These are phyloP conservation scores for Oophaga pumilio DNA, from an alignment of 2,113 vertebrate genomes.

Conservation along the genomic window DNA sequence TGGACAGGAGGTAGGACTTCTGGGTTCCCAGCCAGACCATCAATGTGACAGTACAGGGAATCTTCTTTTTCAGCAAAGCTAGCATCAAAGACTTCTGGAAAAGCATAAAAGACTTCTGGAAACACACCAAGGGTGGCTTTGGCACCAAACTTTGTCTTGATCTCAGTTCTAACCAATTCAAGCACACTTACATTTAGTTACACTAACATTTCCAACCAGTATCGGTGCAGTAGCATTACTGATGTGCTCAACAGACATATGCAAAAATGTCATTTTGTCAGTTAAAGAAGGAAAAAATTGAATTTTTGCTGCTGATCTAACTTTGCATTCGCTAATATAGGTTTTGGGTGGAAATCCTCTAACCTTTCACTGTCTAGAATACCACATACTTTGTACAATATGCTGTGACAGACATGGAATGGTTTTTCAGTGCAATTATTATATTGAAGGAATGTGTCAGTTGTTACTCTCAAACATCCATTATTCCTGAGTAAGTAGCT, in stretches of 20 bases:
- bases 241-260: too few species aligned
- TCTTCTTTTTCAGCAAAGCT: too few species aligned
- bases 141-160: too few species aligned
- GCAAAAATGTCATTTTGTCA: background rate
- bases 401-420: background rate
- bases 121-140: too few species aligned
- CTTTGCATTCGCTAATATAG: background rate
- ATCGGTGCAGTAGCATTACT: background rate
- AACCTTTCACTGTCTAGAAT: background rate
- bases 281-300: background rate
- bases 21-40: too few species aligned
- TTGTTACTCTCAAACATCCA: background rate
- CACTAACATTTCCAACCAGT: background rate
- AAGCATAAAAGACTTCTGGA: too few species aligned
- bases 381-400: background rate
- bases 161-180: too few species aligned
- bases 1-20: too few species aligned
- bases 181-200: too few species aligned
- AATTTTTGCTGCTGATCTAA: background rate
- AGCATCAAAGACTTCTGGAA: too few species aligned
- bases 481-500: conserved; percentile 74
- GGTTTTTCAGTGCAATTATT: conserved; percentile 63
- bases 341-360: background rate
- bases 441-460: conserved; percentile 67
- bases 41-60: too few species aligned